Evolutionary conservation across 2,797 vertebrate genomes (phyloP).

Genomic region (Falco concolor): DNA sequence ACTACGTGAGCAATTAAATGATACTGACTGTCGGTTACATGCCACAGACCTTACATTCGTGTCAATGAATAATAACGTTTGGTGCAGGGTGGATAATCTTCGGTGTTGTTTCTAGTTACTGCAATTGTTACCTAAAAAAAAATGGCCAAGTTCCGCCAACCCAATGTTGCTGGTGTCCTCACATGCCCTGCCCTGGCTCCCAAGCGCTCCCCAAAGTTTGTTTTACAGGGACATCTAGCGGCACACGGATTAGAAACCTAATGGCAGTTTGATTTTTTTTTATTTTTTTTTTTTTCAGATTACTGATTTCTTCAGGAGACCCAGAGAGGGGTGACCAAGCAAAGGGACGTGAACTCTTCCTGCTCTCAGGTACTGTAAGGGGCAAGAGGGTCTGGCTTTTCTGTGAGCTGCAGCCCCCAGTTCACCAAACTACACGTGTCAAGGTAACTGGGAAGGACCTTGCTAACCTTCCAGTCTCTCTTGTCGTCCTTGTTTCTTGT

Average conservation of each 20-base stretch:
- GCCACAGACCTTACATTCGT: neutral
- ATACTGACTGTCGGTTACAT: neutral
- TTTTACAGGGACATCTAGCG: conserved; percentile 69
- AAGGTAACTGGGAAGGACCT: neutral
- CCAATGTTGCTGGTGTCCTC: neutral
- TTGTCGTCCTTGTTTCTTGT: neutral
- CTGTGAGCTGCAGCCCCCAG: neutral
- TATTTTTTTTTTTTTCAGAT: neutral
- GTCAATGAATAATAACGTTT: neutral
- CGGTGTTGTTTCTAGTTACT: neutral
- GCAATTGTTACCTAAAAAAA: neutral
- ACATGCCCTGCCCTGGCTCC: too few species aligned
- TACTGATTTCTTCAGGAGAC: neutral
- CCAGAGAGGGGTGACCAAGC: neutral
- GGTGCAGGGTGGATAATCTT: neutral
- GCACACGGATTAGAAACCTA: neutral
- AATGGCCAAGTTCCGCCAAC: neutral
- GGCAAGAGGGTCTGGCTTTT: neutral
- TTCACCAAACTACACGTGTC: neutral
- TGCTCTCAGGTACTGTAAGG: neutral
- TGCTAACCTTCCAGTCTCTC: neutral
- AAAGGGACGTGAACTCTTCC: neutral
- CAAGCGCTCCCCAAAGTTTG: neutral
- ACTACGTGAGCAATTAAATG: neutral
- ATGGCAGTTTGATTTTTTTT: fast-evolving